Conservation (phyloP, 1,140 invertebrate genomes). For the Acromyrmex echinatior region DNA sequence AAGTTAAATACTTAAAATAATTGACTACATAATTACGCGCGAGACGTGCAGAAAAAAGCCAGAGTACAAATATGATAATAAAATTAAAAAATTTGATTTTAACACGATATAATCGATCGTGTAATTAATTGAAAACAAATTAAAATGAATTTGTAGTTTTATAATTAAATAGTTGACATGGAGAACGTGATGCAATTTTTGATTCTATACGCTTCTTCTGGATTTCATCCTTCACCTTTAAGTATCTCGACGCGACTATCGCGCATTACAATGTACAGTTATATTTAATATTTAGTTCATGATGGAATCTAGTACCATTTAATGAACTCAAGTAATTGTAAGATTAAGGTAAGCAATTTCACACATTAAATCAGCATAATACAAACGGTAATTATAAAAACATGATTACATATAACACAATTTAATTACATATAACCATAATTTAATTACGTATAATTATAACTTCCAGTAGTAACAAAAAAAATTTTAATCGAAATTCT, state of each 20-base stretch:
- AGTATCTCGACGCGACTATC: background rate
- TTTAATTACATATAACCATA: constrained; percentile 1
- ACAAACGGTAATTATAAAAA: background rate
- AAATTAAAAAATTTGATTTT: background rate
- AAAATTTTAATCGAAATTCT: background rate
- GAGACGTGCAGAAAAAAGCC: background rate
- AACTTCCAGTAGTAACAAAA: background rate
- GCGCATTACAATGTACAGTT: constrained; percentile 12
- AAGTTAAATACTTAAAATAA: constrained; percentile 30
- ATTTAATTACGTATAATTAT: constrained; percentile 24
- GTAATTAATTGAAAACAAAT: background rate
- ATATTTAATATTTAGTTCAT: background rate
- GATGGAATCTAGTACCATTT: background rate
- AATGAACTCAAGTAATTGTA: background rate
- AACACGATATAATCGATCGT: background rate
- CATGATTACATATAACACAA: background rate
- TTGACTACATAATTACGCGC: constrained; percentile 7
- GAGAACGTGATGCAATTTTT: constrained; percentile 6
- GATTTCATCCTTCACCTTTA: constrained; percentile 35
- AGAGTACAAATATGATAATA: background rate
- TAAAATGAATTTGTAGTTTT: constrained; percentile 5
- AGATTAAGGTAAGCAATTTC: constrained; percentile 20
- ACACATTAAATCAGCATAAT: background rate
- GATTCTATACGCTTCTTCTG: background rate
- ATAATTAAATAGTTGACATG: constrained; percentile 19